Conservation (phyloP, 2,797 vertebrate genomes). For the Hemibagrus guttatus region DNA sequence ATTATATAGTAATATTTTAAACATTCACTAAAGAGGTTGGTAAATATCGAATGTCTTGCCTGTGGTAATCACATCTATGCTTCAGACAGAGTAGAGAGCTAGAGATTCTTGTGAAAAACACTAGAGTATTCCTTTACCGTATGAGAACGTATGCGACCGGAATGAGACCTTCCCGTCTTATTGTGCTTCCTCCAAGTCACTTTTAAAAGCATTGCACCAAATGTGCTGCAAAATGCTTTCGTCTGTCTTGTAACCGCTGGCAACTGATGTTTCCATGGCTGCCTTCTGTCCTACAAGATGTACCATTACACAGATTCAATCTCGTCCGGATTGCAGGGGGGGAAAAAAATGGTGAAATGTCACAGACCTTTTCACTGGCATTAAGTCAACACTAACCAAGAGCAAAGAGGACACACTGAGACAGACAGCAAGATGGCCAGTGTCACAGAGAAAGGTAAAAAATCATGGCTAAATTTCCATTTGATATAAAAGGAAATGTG, state of each 20-base stretch:
- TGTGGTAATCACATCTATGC: neutral
- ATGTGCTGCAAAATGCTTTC: conserved; percentile 13
- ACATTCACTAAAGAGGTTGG: neutral
- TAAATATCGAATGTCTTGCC: neutral
- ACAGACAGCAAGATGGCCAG: conserved; percentile 35
- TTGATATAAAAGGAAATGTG: conserved; percentile 45
- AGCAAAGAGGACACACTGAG: conserved; percentile 25
- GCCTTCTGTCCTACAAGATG: conserved; percentile 33
- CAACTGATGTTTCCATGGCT: conserved; percentile 43
- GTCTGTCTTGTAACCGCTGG: conserved; percentile 38
- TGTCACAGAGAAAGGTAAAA: conserved; percentile 35
- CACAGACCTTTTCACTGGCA: conserved; percentile 28
- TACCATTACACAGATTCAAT: conserved; percentile 41
- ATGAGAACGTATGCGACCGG: neutral
- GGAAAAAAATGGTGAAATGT: conserved; percentile 21
- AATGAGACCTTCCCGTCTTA: conserved; percentile 1
- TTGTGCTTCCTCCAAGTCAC: neutral
- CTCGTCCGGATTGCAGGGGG: neutral
- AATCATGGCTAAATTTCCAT: conserved; percentile 50
- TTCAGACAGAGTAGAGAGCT: neutral
- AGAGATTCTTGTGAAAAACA: neutral
- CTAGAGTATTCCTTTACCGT: conserved; percentile 21
- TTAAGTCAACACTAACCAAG: conserved; percentile 12
- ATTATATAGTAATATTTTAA: neutral
- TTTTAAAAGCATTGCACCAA: conserved; percentile 5